Evolutionary conservation across 1,140 invertebrate genomes (phyloP).

Genomic region (Pseudomyrmex sp.): DNA sequence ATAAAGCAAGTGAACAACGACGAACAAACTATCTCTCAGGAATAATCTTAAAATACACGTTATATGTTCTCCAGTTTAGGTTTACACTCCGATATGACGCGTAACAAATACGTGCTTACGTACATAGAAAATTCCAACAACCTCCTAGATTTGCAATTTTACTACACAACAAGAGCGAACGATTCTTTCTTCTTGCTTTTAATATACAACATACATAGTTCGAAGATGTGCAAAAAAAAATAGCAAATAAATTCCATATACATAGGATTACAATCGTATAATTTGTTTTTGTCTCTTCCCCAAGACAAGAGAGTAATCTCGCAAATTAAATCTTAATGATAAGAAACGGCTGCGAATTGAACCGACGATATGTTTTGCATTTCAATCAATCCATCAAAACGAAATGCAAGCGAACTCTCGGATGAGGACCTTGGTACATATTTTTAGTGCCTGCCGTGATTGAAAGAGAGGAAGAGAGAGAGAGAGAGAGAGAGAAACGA

Average conservation of each 20-base stretch:
- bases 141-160: not conserved
- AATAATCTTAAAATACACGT: constrained; percentile 29
- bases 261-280: not conserved
- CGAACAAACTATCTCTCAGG: constrained; percentile 26
- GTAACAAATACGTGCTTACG: not conserved
- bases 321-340: not conserved
- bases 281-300: not conserved
- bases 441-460: constrained; percentile 43
- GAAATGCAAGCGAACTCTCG: constrained; percentile 57
- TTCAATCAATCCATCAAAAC: constrained; percentile 47
- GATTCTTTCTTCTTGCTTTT: constrained; percentile 3
- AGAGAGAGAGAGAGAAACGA: constrained; percentile 32
- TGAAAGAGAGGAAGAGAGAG: constrained; percentile 27
- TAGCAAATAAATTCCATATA: constrained; percentile 37
- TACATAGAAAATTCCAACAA: not conserved
- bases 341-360: not conserved
- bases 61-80: not conserved
- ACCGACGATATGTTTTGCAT: constrained; percentile 64
- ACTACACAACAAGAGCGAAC: too few relatives aligned
- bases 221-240: not conserved
- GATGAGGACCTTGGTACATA: constrained; percentile 55
- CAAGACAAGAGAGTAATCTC: too few relatives aligned
- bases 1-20: not conserved
- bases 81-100: not conserved
- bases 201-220: not conserved